These are phyloP conservation scores for Drosophila aldrichi DNA, from an alignment of 2,888 invertebrate species.

Conservation along the genomic window DNA sequence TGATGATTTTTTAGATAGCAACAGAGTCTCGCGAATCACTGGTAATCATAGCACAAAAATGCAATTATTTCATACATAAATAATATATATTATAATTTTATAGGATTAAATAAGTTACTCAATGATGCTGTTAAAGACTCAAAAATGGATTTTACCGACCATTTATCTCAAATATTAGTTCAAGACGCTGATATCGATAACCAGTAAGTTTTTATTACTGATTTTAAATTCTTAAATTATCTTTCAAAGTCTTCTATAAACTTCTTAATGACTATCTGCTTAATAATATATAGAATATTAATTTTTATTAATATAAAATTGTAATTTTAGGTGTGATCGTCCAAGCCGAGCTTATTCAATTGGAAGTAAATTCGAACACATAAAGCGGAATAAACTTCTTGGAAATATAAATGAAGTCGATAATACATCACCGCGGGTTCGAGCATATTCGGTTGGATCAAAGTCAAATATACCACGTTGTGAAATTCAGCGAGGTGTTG, in stretches of 20 bases:
- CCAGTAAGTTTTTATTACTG: slow-evolving; percentile 55
- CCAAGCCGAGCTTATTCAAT: slow-evolving; percentile 94
- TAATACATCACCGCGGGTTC: slow-evolving; percentile 86
- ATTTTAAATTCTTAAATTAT: background rate
- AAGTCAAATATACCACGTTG: slow-evolving; percentile 86
- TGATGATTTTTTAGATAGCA: slow-evolving; percentile 81
- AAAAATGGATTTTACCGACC: slow-evolving; percentile 65
- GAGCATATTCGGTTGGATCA: slow-evolving; percentile 92
- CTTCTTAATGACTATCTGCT: no score
- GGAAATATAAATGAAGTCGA: slow-evolving; percentile 85
- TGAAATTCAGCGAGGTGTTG: slow-evolving; percentile 81
- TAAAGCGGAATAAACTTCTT: slow-evolving; percentile 86
- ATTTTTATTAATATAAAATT: background rate
- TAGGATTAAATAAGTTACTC: slow-evolving; percentile 29
- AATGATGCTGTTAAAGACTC: slow-evolving; percentile 31
- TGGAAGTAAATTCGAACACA: slow-evolving; percentile 91
- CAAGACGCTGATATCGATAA: slow-evolving; percentile 54
- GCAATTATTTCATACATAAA: slow-evolving; percentile 64
- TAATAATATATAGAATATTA: no score
- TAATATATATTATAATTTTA: slow-evolving; percentile 22
- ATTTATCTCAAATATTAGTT: slow-evolving; percentile 55
- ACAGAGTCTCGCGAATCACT: slow-evolving; percentile 43
- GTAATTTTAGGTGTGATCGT: slow-evolving; percentile 82
- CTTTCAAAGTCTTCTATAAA: no score
- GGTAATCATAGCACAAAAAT: slow-evolving; percentile 39